Base-by-base conservation (phyloP, 2,113 vertebrate species). In the Regulus satrapa region DNA sequence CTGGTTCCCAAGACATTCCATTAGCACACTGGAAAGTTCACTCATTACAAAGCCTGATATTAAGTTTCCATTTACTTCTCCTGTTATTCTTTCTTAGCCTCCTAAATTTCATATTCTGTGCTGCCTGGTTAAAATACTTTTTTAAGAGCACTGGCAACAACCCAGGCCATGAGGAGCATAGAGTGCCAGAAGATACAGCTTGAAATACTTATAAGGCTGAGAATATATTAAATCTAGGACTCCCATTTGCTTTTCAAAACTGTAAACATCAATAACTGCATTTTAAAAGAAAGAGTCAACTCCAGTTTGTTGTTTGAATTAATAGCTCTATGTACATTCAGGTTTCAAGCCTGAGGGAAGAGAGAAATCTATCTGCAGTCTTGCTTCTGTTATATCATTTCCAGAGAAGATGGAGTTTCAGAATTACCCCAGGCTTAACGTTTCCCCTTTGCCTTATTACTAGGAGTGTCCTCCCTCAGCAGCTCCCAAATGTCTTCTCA, bases 211-310 rank as follows among this genome's bases (percentile, higher is more conserved):
- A 62, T 9, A 82, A 93, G 28, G 28, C 36, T 61, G n/a, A 81
- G 43, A 32, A 62, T 29, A 51, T 54, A 80, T 76, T 92, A 88
- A 86, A 91, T 56, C 59, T 46, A 63, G 25, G 31, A 62, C 9
- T 82, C 58, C 12, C 25, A 34, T 89, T 89, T 93, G 66, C 49
- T 92, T 52, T 93, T 85, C 49, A 72, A 82, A 82, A 66, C 66
- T 79, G 45, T 85, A 95, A 93, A 75, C 66, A 79, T 82, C 77
- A 85, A 64, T 87, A 92, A 68, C 31, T 40, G 7, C 13, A 82
- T 94, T 96, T 87, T 85, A 68, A 85, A 91, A 89, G 38, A 80
- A 92, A 95, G 46, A 91, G 75, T 34, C 40, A 48, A 54, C 63
- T 78, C 34, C 36, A 77, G 51, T 71, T 84, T 40, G 1, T 63